Evolutionary conservation across 1,140 invertebrate genomes (phyloP), one percentile per base, ranked within the genome.

Genomic region (Muscidifurax raptorellus): DNA sequence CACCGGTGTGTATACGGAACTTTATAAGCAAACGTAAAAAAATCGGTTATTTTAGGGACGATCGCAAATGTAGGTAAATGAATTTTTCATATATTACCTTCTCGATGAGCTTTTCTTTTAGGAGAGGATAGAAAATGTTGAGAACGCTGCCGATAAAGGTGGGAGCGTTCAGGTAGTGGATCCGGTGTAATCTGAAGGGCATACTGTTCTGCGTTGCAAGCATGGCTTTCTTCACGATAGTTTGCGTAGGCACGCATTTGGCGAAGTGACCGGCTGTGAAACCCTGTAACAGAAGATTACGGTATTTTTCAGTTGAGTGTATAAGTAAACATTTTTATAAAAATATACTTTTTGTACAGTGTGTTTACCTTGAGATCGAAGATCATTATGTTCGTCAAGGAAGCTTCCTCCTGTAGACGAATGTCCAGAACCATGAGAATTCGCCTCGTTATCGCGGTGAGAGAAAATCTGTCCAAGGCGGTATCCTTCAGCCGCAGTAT

Each of bases 341-440:
- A n/a, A n/a, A n/a, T n/a, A n/a, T n/a, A n/a, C n/a, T n/a, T n/a
- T n/a, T n/a, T n/a, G n/a, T n/a, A n/a, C n/a, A n/a, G n/a, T n/a
- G n/a, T n/a, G n/a, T n/a, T n/a, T 89, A 93, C 92, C 90, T 93
- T 85, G 10, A 93, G 86, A 89, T 93, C 92, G 5, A 93, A 79
- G 25, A 93, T 78, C 90, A 93, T 92, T 7, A 93, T 87, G 84
- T 93, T 93, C 2, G 92, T 92, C 10, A 93, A 85, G 82, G 90
- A 92, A 28, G 87, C 67, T 86, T 93, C 92, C 47, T 92, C 92
- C 18, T 89, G 83, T 18, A 93, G 78, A 79, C 92, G 88, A 69
- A 88, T 85, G 66, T 93, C 93, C 86, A 92, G 86, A 64, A 92
- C 87, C 92, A 93, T 93, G n/a, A 93, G 85, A 22, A 92, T 86